Base-by-base conservation (phyloP, 2,113 vertebrate genomes). In the Climacteris rufus region DNA sequence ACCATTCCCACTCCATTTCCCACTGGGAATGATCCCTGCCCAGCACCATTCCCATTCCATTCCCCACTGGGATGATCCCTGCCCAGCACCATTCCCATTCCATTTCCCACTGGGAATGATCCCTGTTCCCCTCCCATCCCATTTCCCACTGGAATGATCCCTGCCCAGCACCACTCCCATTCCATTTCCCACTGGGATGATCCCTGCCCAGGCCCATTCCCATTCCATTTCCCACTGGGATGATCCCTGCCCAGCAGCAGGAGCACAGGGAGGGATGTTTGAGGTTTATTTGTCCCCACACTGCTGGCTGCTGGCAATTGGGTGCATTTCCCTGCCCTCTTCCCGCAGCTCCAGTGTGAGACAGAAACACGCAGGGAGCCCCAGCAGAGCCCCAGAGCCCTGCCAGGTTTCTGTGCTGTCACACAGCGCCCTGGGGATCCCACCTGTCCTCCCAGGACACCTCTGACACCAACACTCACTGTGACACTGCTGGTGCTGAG, bases 271-370 rank as follows among this genome's bases (percentile, higher is more conserved):
- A 80, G 61, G 37, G 53, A 7, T 2, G 6, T 6, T 19, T 7
- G 3, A 45, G 56, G 60, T n/a, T n/a, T n/a, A n/a, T n/a, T n/a
- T 64, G 68, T 19, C 79, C 57, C 60, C 24, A 30, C n/a, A 39
- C 12, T 25, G 6, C 5, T 2, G 31, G 35, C 45, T 66, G 44
- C 33, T 39, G 19, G 50, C 15, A 60, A 40, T 0, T 5, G 1
- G 23, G 47, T 7, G 21, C 5, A 15, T 61, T 77, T 53, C 42
- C 31, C 21, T 10, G 44, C 10, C 35, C 12, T 39, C n/a, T 15
- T 35, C 44, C 33, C 17, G 44, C 39, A 65, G 39, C 25, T 64
- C 30, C 75, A 27, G 16, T 5, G 28, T 6, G 42, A 20, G 30
- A 87, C 70, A 86, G 6, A 70, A 83, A n/a, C 1, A 90, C 71